Percentiles rank a stretch among this genome's conserved stretches.
phyloP scores from a whole-genome alignment of 37 sponge, comb jelly and placozoan genomes.

The Aplysina aerophoba region DNA sequence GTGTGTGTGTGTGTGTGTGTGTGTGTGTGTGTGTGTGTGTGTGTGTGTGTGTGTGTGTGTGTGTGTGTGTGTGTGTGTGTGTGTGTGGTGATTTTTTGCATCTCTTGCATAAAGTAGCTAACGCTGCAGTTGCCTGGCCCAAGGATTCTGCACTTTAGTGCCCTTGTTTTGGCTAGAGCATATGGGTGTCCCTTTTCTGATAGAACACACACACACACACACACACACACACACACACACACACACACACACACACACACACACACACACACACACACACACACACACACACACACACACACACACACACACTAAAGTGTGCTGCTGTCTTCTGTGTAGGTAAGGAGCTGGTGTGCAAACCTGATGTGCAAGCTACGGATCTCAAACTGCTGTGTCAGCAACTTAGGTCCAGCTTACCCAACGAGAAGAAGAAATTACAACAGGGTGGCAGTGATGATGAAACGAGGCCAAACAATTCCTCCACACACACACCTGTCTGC shows the following conservation, averaged over 20 bases:
- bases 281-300: neutral
- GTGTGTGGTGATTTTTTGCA: too few relatives aligned
- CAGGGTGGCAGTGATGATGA: neutral
- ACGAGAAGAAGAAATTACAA: neutral
- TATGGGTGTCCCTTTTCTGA: too few relatives aligned
- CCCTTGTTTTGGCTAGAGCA: too few relatives aligned
- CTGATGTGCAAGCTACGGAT: conserved; percentile 48
- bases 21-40: too few relatives aligned
- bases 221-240: conserved; percentile 30
- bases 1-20: too few relatives aligned
- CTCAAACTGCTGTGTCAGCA: conserved; percentile 61
- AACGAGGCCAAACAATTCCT: too few relatives aligned
- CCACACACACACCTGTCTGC: too few relatives aligned
- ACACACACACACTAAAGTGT: neutral
- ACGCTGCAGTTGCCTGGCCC: too few relatives aligned
- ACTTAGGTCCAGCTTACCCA: conserved; percentile 40
- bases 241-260: conserved; percentile 30
- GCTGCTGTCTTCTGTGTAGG: conserved; percentile 33
- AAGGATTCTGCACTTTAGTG: too few relatives aligned
- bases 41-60: too few relatives aligned
- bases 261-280: conserved; percentile 30
- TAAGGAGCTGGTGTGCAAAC: conserved; percentile 60
- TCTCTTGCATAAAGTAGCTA: too few relatives aligned
- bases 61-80: too few relatives aligned
- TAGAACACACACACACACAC: conserved; percentile 30